Evolutionary conservation across 2,797 vertebrate species (phyloP).

Genomic region (Chelon labrosus): DNA sequence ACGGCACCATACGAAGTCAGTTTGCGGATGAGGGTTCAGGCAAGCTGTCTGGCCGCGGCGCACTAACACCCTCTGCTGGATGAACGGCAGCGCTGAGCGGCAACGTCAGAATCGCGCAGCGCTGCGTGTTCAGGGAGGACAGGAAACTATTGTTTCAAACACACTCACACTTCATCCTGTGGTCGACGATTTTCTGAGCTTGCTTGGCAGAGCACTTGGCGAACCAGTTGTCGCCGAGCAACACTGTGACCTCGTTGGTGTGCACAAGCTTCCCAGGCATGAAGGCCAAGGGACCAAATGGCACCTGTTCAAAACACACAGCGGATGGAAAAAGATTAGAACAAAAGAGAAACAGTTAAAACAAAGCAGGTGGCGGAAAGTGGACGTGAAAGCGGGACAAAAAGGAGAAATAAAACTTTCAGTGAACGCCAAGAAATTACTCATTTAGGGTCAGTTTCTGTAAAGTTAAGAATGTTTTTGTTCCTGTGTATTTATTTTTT

Average conservation of each 20-base stretch:
- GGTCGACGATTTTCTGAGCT: slow-evolving; percentile 89
- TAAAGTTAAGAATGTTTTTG: background rate
- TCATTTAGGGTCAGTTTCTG: background rate
- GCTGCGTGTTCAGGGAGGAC: background rate
- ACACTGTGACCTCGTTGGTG: slow-evolving; percentile 95
- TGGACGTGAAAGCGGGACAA: slow-evolving; percentile 11
- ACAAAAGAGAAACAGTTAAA: background rate
- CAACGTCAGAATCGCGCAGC: background rate
- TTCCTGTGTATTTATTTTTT: background rate
- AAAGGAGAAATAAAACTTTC: background rate
- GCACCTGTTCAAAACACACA: slow-evolving; percentile 86
- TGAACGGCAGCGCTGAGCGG: background rate
- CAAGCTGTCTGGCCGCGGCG: background rate
- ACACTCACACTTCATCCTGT: slow-evolving; percentile 93
- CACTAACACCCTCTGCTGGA: slow-evolving; percentile 74
- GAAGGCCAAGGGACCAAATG: slow-evolving; percentile 96
- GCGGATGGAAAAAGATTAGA: background rate
- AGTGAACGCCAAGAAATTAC: background rate
- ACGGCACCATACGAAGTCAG: background rate
- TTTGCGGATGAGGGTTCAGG: background rate
- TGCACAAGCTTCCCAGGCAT: slow-evolving; percentile 93
- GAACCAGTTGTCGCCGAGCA: slow-evolving; percentile 99
- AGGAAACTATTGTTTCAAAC: background rate
- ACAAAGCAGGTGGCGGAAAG: slow-evolving; percentile 3
- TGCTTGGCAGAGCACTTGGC: slow-evolving; percentile 96